Conservation (phyloP, 2,113 vertebrate species). For the Pelobates fuscus region DNA sequence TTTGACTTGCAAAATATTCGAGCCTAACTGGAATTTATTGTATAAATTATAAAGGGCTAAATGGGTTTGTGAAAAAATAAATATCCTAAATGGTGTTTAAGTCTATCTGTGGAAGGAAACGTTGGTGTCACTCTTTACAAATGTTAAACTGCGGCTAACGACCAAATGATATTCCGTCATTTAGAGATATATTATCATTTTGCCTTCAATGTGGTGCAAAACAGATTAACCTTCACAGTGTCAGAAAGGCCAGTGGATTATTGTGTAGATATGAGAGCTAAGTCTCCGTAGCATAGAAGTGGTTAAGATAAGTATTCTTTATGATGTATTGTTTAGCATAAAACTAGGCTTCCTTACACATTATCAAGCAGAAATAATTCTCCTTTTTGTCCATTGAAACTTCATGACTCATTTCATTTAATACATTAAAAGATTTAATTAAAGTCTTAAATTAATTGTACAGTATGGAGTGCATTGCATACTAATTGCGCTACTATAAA, state of each 20-base stretch:
- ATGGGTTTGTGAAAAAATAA: constrained; percentile 16
- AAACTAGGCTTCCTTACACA: constrained; percentile 22
- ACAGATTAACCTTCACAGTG: constrained; percentile 42
- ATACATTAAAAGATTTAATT: constrained; percentile 48
- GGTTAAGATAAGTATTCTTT: constrained; percentile 34
- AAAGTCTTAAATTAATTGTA: constrained; percentile 39
- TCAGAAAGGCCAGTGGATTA: constrained; percentile 21
- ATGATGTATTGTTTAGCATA: constrained; percentile 37
- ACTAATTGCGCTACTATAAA: constrained; percentile 19
- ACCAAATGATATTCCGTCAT: constrained; percentile 10
- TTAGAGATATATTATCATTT: constrained; percentile 13
- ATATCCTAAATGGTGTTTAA: not conserved
- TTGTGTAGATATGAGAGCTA: not conserved
- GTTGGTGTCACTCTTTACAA: not conserved
- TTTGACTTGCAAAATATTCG: not conserved
- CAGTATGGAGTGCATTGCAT: constrained; percentile 12
- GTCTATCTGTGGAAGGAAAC: constrained; percentile 6
- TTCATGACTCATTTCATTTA: constrained; percentile 40
- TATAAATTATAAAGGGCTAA: constrained; percentile 16
- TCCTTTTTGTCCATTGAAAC: constrained; percentile 37
- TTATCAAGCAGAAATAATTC: constrained; percentile 30
- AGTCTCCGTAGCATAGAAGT: constrained; percentile 20
- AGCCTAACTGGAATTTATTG: constrained; percentile 3
- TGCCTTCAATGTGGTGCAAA: constrained; percentile 14
- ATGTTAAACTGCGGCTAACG: constrained; percentile 12